Conservation (phyloP, 2,888 invertebrate genomes). For the Pediacus dermestoides region DNA sequence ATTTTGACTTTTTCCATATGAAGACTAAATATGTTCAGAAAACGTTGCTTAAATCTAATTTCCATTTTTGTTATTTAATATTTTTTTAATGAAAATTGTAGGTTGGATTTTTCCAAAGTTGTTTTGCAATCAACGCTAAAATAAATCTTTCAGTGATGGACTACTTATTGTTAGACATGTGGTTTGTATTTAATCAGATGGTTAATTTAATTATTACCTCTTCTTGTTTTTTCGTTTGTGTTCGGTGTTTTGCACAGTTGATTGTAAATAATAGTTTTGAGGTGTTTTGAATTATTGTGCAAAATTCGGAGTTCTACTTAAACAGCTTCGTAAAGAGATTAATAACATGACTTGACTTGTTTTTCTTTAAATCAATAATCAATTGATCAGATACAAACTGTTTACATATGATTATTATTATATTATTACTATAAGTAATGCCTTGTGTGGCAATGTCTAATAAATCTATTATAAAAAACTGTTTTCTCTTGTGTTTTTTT, state of each 20-base stretch:
- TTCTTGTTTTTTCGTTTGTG: too few species aligned
- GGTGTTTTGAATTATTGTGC: too few species aligned
- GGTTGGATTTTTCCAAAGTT: constrained; percentile 15
- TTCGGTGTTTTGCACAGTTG: too few species aligned
- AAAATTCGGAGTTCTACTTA: too few species aligned
- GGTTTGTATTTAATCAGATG: constrained; percentile 33
- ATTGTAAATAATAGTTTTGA: too few species aligned
- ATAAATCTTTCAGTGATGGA: constrained; percentile 26
- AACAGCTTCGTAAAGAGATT: constrained; percentile 12
- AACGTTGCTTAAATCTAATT: constrained; percentile 11
- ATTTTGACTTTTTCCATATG: too few species aligned
- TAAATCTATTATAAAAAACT: constrained; percentile 30
- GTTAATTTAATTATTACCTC: too few species aligned
- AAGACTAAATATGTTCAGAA: too few species aligned
- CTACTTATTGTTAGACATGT: constrained; percentile 32
- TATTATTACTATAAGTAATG: constrained; percentile 27
- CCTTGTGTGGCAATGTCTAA: constrained; percentile 31
- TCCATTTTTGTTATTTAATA: too few species aligned
- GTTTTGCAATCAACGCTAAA: constrained; percentile 25
- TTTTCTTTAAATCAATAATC: constrained; percentile 21
- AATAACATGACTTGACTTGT: constrained; percentile 12
- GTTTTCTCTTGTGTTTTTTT: too few species aligned
- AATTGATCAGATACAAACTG: constrained; percentile 33
- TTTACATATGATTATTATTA: constrained; percentile 31
- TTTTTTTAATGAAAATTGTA: constrained; percentile 11